These are phyloP conservation scores for Odontocolon sp. DNA, from an alignment of 2,888 invertebrate genomes.

Conservation along the genomic window DNA sequence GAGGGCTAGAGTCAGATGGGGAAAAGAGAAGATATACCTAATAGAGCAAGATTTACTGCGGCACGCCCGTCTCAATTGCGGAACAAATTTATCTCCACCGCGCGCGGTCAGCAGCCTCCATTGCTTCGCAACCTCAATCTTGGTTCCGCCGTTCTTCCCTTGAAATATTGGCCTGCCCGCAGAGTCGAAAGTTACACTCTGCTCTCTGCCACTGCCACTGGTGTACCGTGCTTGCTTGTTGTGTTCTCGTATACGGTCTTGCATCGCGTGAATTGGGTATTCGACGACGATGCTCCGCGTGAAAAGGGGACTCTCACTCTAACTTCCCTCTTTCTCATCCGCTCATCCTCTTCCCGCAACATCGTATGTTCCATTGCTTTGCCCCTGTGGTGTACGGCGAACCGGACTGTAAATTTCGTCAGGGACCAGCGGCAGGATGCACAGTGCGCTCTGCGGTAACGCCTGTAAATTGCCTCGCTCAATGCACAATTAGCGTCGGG, in stretches of 20 bases:
- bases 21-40: conserved; percentile 73
- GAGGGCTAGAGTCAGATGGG: conserved; percentile 41
- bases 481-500: conserved; percentile 70
- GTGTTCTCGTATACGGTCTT: neutral
- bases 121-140: conserved; percentile 78
- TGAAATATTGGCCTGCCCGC: conserved; percentile 78
- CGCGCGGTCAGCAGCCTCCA: conserved; percentile 74
- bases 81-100: conserved; percentile 79
- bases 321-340: conserved; percentile 7
- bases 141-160: conserved; percentile 69
- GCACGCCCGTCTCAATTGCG: conserved; percentile 79
- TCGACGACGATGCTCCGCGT: neutral
- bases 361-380: conserved; percentile 36
- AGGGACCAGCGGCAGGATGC: conserved; percentile 20
- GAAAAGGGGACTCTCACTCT: conserved; percentile 20
- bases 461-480: conserved; percentile 69
- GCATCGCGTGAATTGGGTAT: conserved; percentile 51
- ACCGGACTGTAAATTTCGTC: conserved; percentile 48
- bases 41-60: conserved; percentile 78
- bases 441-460: conserved; percentile 64
- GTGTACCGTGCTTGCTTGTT: neutral
- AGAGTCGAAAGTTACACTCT: conserved; percentile 76
- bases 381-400: conserved; percentile 38
- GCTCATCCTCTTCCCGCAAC: conserved; percentile 39
- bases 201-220: conserved; percentile 21